Percentiles rank a stretch among this genome's conserved stretches.
Conservation (phyloP, 2,797 vertebrate species). For the Macroramphosus scolopax region DNA sequence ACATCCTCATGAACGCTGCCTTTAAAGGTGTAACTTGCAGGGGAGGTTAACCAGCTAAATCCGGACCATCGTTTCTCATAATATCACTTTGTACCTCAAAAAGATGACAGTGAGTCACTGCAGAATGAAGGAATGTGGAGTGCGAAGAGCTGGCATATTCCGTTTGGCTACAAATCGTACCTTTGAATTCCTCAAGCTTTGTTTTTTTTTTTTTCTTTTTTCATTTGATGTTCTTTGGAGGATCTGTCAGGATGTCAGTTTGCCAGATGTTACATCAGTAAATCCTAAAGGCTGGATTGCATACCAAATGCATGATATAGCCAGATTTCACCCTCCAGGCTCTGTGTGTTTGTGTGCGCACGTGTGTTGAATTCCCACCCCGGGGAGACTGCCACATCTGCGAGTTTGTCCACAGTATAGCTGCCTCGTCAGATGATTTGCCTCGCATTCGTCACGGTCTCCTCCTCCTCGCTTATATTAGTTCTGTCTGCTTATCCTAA, state of each 20-base stretch:
- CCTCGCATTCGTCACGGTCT: slow-evolving; percentile 20
- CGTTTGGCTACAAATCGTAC: no score
- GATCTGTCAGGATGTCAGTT: slow-evolving; percentile 11
- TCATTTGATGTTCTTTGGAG: slow-evolving; percentile 3
- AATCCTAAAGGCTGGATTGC: slow-evolving; percentile 14
- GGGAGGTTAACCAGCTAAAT: no score
- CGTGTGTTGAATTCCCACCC: slow-evolving; percentile 41
- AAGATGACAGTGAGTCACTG: no score
- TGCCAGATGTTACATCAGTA: slow-evolving; percentile 46
- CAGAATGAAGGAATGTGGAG: no score
- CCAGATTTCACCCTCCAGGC: slow-evolving; percentile 54
- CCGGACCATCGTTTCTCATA: no score
- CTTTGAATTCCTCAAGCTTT: no score
- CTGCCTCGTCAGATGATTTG: slow-evolving; percentile 51
- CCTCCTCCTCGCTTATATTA: slow-evolving; percentile 15
- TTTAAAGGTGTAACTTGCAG: no score
- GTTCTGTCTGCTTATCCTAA: slow-evolving; percentile 18
- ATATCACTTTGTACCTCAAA: no score
- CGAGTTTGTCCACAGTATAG: slow-evolving; percentile 50
- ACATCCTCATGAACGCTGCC: no score
- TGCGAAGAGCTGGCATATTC: no score
- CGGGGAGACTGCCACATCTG: slow-evolving; percentile 63
- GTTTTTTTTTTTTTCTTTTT: no score
- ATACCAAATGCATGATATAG: slow-evolving; percentile 43
- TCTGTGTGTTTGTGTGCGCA: slow-evolving; percentile 35